Percentiles rank a stretch among this genome's conserved stretches.
phyloP scores from a whole-genome alignment of 1,140 invertebrate species.

The Heliothis subflexa region DNA sequence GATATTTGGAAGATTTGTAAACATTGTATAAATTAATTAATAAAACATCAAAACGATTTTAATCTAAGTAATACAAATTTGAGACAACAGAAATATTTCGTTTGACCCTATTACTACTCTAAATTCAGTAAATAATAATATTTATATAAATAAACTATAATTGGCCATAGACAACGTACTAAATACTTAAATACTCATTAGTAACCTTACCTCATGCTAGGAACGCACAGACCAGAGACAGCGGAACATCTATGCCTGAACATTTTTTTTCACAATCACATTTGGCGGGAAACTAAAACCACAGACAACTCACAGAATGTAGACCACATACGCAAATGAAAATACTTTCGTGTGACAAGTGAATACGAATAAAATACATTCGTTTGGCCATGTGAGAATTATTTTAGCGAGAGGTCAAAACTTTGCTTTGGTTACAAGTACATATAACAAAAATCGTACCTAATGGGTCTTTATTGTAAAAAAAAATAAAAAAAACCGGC shows the following conservation, averaged over 20 bases:
- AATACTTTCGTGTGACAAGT: background rate
- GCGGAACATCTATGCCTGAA: constrained; percentile 42
- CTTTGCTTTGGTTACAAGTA: background rate
- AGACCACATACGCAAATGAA: constrained; percentile 18
- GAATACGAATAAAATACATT: background rate
- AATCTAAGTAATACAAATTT: no score
- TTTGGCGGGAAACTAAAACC: background rate
- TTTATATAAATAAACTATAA: no score
- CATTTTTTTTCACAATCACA: constrained; percentile 37
- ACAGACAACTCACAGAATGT: constrained; percentile 30
- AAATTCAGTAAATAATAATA: no score
- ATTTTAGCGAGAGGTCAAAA: constrained; percentile 6
- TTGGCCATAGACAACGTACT: background rate
- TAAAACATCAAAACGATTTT: no score
- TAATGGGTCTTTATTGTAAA: no score
- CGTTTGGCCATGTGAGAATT: constrained; percentile 4
- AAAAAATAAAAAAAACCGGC: no score
- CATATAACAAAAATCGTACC: no score
- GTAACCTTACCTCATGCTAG: constrained; percentile 10
- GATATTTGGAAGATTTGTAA: no score
- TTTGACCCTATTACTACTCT: no score
- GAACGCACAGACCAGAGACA: constrained; percentile 23
- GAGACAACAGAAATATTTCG: no score
- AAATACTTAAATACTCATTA: background rate
- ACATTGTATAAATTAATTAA: no score